A percentile compares a stretch with the other conserved stretches of the same genome.
Conservation (phyloP, 53 echinoderm and acorn worm species). For the Antedon mediterranea region DNA sequence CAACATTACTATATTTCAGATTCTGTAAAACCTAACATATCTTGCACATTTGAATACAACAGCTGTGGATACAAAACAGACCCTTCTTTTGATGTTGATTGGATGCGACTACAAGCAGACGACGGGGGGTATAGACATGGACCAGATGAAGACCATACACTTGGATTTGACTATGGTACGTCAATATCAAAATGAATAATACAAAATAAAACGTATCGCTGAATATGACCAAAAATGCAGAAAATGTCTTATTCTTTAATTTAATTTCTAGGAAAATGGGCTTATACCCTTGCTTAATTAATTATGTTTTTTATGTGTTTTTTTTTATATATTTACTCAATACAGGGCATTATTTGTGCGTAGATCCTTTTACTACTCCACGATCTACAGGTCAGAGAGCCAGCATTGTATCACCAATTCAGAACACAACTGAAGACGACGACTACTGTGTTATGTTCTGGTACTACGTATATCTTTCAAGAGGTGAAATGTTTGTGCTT, state of each 20-base stretch:
- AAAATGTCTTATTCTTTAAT: too few relatives aligned
- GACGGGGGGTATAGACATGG: background rate
- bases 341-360: background rate
- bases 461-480: background rate
- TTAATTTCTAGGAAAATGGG: too few relatives aligned
- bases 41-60: background rate
- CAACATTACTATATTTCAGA: background rate
- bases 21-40: background rate
- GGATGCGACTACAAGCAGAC: background rate
- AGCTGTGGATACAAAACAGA: background rate
- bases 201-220: too few relatives aligned
- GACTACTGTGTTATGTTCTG: background rate
- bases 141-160: background rate
- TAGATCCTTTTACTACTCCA: background rate
- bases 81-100: background rate
- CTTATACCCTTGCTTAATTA: too few relatives aligned
- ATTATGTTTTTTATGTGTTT: too few relatives aligned
- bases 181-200: too few relatives aligned
- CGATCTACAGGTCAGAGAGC: background rate
- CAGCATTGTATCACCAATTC: background rate
- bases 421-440: background rate
- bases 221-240: too few relatives aligned
- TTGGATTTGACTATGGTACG: background rate
- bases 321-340: too few relatives aligned
- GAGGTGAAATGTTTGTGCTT: background rate